Base-by-base conservation (phyloP, 30 jellyfish, hydroid and myxozoan genomes). In the Aurelia sp. region DNA sequence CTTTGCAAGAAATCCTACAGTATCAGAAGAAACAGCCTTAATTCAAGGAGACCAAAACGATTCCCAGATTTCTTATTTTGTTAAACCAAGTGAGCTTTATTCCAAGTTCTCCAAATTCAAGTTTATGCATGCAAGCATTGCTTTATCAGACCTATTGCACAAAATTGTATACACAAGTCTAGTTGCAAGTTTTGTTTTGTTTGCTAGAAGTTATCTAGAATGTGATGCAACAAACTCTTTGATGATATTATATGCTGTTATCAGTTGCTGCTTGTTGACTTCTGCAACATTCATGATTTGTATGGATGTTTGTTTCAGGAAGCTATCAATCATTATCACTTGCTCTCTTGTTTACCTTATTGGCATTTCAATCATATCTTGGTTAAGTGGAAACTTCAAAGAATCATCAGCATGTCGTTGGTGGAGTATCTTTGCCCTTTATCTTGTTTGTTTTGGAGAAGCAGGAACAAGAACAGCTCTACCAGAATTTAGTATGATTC, bases 91-190 rank as follows among this genome's bases (percentile, higher is more conserved):
- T 19, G 51, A 74, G 31, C 35, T n/a, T n/a, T n/a, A 62, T 1
- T 48, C n/a, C 48, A 17, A 44, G 15, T 81, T 50, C 19, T 55
- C 89, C 7, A 67, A 33, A 22, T 71, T 64, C 3, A 84, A 41
- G 58, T 22, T 30, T 7, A 47, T 76, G 17, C 89, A 74, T 70
- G 30, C 90, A 11, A 55, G 96, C 33, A 65, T 92, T 55, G 71
- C 93, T 48, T 51, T 92, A 16, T 87, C 98, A 21, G 98, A 92
- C 75, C 33, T 63, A 23, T 65, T 85, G 68, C 98, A 92, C 60
- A 92, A 87, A 68, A 74, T 81, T 8, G 98, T 92, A 18, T 86
- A 78, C 68, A 70, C 87, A 17, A 40, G 95, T 37, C 52, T 92
- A 19, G 74, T 92, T 21, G 90, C 95, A 41, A 81, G 83, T 16